Base-by-base conservation (phyloP, 2,113 vertebrate genomes). In the Aptenodytes patagonicus region DNA sequence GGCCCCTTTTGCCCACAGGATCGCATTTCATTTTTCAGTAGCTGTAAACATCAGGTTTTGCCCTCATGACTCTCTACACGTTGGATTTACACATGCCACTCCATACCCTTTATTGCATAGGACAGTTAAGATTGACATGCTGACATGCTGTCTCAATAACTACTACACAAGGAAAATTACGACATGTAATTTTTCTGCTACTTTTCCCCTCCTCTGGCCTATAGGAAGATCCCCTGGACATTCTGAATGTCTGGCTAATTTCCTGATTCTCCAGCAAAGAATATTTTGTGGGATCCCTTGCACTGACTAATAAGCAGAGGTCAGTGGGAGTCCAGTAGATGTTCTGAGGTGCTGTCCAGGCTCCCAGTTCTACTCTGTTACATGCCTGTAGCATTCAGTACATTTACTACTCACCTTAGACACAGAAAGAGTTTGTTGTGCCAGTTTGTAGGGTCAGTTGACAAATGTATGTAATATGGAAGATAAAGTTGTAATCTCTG, bases 151-250 rank as follows among this genome's bases (percentile, higher is more conserved):
- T 61, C 71, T 93, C 69, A 84, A 31, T 70, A 69, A 92, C 83
- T 51, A 47, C 89, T 92, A 92, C 71, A 81, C 83, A 91, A 86
- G 47, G n/a, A 36, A 84, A 90, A 93, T 78, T 25, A 61, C 0
- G 3, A 15, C 46, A 13, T 70, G 18, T 55, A 31, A 81, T 70
- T 86, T 89, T 86, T 83, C 55, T 52, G 19, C 88, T 64, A 12
- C 83, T 89, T 95, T 71, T 68, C 55, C 68, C 64, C 93, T 97
- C 70, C 88, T 72, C 62, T 52, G 86, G 26, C 86, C 69, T 60
- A 38, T 57, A 51, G 62, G 57, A 94, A 54, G 73, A 62, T 87
- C 58, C 31, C 64, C 52, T 80, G 83, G 58, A 65, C 73, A 17
- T 91, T 82, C 52, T 2, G 2, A 65, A 32, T 46, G 49, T 72